phyloP scores from a whole-genome alignment of 2,113 vertebrate genomes.

The Neogale vison region DNA sequence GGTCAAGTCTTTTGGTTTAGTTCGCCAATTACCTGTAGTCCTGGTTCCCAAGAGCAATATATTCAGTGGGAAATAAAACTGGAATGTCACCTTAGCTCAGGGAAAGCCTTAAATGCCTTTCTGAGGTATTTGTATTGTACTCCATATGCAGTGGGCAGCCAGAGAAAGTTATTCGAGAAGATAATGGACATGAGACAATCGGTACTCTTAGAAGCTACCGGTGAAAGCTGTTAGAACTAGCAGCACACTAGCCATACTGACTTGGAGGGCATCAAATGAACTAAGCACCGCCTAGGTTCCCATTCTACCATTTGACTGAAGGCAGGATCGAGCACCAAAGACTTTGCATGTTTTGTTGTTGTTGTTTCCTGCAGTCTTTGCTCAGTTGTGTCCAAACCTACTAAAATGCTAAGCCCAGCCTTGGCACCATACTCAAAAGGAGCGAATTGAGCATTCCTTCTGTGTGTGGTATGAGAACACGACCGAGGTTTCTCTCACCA shows the following conservation, averaged over 20 bases:
- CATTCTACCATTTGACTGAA: neutral
- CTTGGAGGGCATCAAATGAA: neutral
- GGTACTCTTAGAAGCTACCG: neutral
- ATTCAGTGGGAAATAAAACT: neutral
- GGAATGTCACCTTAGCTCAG: neutral
- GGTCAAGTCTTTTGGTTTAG: neutral
- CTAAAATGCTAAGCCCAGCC: neutral
- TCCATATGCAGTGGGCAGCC: neutral
- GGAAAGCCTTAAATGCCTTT: neutral
- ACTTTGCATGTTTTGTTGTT: neutral
- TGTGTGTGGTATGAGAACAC: constrained; percentile 17
- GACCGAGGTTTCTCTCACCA: neutral
- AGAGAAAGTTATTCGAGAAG: neutral
- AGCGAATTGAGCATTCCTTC: constrained; percentile 27
- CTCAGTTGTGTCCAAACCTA: neutral
- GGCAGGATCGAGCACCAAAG: neutral
- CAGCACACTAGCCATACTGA: neutral
- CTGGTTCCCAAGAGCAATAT: neutral
- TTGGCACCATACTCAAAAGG: neutral
- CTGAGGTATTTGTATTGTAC: neutral
- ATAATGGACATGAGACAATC: neutral
- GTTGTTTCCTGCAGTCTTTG: neutral
- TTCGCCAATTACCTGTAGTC: neutral
- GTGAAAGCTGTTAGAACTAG: neutral
- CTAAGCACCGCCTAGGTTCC: neutral